Evolutionary conservation across 2,113 vertebrate species (phyloP), one percentile per base, ranked within the genome.

Genomic region (Aegotheles bennettii): DNA sequence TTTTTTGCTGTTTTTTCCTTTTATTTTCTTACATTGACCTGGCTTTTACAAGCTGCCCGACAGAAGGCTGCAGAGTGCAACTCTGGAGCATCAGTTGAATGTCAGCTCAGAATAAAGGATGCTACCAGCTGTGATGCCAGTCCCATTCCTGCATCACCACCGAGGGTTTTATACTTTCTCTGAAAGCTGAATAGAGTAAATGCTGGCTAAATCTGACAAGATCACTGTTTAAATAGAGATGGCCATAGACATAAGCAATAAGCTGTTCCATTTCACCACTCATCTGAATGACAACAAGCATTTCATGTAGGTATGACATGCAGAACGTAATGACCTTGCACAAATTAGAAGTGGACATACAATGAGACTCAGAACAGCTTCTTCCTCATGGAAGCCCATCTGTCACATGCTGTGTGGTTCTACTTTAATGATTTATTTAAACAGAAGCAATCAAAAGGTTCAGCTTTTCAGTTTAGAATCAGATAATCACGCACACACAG

Each of bases 381-480:
- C 78, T 38, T 90, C 64, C 78, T 57, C 59, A 16, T 10, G 14
- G 64, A 94, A 93, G 54, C 36, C 60, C 64, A 90, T 93, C 87
- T 95, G 78, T 81, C 90, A 81, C 59, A 65, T 3, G 4, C 84
- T 86, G 5, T 16, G 33, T 47, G 43, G 69, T 29, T 89, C 68
- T 87, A 40, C 65, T 88, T 86, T 75, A 94, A 94, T 69, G 56
- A 91, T 90, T 94, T 91, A 77, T 94, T 95, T 70, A 74, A 95
- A 84, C 11, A 85, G 63, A 77, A 78, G 40, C 35, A 92, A 92
- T 67, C 54, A 84, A 82, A 91, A 91, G 26, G 43, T 86, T 85
- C 61, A 83, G 65, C 36, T 81, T 75, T 53, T 70, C 67, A 81
- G 40, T 71, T 85, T 29, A 81, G 60, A 59, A 75, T 33, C n/a